phyloP scores from a whole-genome alignment of 1,140 invertebrate species.

The Grapholita molesta region DNA sequence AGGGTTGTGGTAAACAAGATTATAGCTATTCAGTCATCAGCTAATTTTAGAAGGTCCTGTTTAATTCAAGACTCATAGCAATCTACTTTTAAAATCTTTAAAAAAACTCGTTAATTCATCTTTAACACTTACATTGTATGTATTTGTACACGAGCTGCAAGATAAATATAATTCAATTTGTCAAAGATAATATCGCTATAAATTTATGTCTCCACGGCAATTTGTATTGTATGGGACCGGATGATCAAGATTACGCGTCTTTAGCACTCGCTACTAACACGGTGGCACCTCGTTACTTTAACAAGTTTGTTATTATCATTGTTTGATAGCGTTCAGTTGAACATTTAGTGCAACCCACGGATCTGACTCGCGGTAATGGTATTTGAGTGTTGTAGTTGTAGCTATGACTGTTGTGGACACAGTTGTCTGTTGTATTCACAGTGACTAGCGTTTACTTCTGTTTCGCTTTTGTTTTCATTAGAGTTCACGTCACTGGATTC shows the following conservation, averaged over 20 bases:
- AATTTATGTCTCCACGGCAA: constrained; percentile 7
- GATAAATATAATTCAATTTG: constrained; percentile 8
- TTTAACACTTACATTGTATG: background rate
- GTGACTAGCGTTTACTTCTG: too few relatives aligned
- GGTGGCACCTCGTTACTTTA: background rate
- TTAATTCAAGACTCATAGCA: background rate
- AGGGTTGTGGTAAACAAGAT: background rate
- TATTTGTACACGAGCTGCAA: background rate
- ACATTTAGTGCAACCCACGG: background rate
- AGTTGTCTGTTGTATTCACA: background rate
- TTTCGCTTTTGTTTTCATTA: background rate
- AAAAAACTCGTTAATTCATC: background rate
- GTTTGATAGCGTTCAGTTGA: background rate
- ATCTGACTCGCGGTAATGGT: background rate
- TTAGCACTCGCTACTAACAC: background rate
- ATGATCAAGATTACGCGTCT: background rate
- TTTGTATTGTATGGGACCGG: constrained; percentile 4
- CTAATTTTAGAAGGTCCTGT: constrained; percentile 5
- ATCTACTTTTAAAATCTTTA: background rate
- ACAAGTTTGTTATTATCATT: background rate
- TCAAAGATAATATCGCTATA: constrained; percentile 11
- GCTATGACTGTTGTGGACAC: background rate
- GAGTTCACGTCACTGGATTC: background rate
- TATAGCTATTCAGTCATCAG: background rate
- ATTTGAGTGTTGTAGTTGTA: background rate